Evolutionary conservation across 92 coral and sea anemone species (phyloP), one percentile per base, ranked within the genome.

Genomic region (Virgularia gustaviana): DNA sequence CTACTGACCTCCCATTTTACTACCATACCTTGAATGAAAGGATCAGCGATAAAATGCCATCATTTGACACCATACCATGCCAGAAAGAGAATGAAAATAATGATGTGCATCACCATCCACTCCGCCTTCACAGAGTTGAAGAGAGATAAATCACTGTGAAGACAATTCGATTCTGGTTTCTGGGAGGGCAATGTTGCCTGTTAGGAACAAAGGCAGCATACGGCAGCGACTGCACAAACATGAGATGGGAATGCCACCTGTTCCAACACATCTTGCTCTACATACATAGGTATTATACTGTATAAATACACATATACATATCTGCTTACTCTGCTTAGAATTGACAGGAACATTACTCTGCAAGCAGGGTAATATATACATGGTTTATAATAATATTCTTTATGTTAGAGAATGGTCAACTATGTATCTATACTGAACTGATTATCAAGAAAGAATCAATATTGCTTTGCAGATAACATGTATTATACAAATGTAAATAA

Each of bases 101-200:
- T n/a, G n/a, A n/a, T n/a, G n/a, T n/a, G 4, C 52, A 83, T 52
- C 57, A 60, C 34, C 85, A 79, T 58, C 88, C 81, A 0, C 25
- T 73, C 59, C 45, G 82, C 24, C 44, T 79, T 22, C 80, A 70
- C 22, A 44, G 84, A 9, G 78, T 79, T 0, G 11, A 82, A 24
- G n/a, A n/a, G n/a, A n/a, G n/a, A 39, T 83, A 3, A 83, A 83
- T 51, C 84, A 83, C n/a, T 60, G 81, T n/a, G 88, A 83, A 36
- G 84, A 83, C 66, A 70, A 79, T 33, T 79, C 84, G 0, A 77
- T 73, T 10, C 23, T 84, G 57, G 88, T 79, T 0, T 45, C 78
- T 49, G 88, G 78, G 9, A 63, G 85, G 63, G 83, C 88, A 11
- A 42, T 83, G 66, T 62, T 83, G 7, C 88, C 84, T 41, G 70